phyloP scores from a whole-genome alignment of 2,113 vertebrate genomes.

The Ceyx margarethae region DNA sequence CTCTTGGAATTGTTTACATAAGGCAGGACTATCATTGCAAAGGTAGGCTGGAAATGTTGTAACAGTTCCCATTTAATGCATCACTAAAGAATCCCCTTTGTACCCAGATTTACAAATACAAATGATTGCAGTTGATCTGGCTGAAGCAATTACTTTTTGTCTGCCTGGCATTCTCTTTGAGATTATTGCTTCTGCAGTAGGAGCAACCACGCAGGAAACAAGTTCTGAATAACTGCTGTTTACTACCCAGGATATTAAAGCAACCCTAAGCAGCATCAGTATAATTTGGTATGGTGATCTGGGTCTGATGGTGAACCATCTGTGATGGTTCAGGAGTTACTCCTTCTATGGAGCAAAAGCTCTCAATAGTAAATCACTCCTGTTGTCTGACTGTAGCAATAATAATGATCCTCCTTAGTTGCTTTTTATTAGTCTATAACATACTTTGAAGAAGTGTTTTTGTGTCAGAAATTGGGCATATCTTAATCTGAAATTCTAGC shows the following conservation, averaged over 20 bases:
- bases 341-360: neutral
- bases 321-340: neutral
- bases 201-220: neutral
- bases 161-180: neutral
- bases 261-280: neutral
- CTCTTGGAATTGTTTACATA: conserved; percentile 1
- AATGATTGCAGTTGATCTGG: neutral
- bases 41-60: neutral
- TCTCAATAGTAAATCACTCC: neutral
- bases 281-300: neutral
- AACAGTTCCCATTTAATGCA: neutral
- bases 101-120: neutral
- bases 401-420: neutral
- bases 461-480: neutral
- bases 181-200: neutral
- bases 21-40: neutral
- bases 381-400: neutral
- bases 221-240: neutral
- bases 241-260: neutral
- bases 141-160: neutral
- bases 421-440: neutral
- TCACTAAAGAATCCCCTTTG: neutral
- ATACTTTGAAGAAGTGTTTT: neutral
- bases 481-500: neutral
- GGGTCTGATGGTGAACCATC: neutral